These are phyloP conservation scores for Cherax quadricarinatus DNA, from an alignment of 1,140 invertebrate genomes.

Conservation along the genomic window DNA sequence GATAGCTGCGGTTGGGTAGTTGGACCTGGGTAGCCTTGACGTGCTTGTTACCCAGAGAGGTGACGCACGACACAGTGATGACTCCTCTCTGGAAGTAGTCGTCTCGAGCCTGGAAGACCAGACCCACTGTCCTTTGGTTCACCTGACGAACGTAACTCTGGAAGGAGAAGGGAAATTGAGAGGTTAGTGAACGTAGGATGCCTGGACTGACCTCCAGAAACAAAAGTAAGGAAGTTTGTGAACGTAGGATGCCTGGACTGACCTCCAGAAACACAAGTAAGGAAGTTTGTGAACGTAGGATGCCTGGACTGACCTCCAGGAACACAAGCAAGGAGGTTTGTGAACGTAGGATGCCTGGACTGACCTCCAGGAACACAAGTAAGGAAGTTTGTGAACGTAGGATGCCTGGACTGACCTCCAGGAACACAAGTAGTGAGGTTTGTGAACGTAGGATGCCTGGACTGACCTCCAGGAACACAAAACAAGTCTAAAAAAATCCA, in stretches of 20 bases:
- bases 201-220: too few relatives aligned
- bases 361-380: too few relatives aligned
- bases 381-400: too few relatives aligned
- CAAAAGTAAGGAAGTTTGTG: background rate
- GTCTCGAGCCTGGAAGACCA: slow-evolving; percentile 24
- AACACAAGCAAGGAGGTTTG: too few relatives aligned
- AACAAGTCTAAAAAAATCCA: too few relatives aligned
- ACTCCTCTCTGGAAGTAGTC: slow-evolving; percentile 51
- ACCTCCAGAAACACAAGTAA: background rate
- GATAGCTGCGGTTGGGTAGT: slow-evolving; percentile 35
- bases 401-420: too few relatives aligned
- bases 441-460: too few relatives aligned
- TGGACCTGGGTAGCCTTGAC: background rate
- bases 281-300: background rate
- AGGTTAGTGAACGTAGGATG: too few relatives aligned
- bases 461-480: too few relatives aligned
- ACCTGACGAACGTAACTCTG: slow-evolving; percentile 19
- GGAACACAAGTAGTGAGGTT: too few relatives aligned
- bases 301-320: too few relatives aligned
- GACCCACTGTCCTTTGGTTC: background rate
- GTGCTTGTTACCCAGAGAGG: slow-evolving; percentile 28
- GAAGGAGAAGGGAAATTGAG: background rate
- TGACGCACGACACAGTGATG: slow-evolving; percentile 36
- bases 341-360: too few relatives aligned
- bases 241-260: background rate